Evolutionary conservation across 2,797 vertebrate species (phyloP).

Genomic region (Knipowitschia caucasica): DNA sequence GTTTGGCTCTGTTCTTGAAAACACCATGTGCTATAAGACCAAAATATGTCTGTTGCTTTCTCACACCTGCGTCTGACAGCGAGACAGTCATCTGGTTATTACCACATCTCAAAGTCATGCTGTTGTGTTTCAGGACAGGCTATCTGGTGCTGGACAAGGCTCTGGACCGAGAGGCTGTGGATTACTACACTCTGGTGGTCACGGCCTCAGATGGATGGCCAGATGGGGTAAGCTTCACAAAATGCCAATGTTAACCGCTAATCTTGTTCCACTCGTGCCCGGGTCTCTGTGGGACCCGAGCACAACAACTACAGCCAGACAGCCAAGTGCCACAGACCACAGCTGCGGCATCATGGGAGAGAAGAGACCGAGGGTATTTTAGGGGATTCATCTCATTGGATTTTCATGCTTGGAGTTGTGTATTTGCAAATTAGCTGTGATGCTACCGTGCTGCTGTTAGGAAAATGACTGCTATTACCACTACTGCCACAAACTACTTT

Average conservation of each 20-base stretch:
- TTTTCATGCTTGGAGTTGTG: neutral
- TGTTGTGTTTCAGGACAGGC: conserved; percentile 77
- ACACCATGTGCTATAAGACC: too few relatives aligned
- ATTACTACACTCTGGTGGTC: conserved; percentile 89
- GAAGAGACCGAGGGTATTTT: neutral
- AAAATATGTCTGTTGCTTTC: neutral
- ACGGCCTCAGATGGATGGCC: conserved; percentile 89
- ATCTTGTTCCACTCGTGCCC: conserved; percentile 21
- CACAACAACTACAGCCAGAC: conserved; percentile 17
- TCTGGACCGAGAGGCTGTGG: conserved; percentile 89
- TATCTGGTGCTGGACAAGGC: conserved; percentile 85
- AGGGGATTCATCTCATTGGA: neutral
- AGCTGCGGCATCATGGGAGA: conserved; percentile 21
- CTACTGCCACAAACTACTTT: neutral
- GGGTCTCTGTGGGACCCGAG: conserved; percentile 22
- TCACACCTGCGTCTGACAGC: too few relatives aligned
- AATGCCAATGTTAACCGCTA: conserved; percentile 23
- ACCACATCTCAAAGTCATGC: conserved; percentile 2
- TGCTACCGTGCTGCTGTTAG: neutral
- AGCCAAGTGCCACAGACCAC: conserved; percentile 21
- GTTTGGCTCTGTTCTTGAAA: too few relatives aligned
- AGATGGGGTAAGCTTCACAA: conserved; percentile 85
- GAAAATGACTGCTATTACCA: neutral
- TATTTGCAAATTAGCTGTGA: neutral
- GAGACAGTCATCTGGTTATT: neutral